Percentiles rank a stretch among this genome's conserved stretches.
Conservation (phyloP, 2,113 vertebrate species). For the Pseudois nayaur region DNA sequence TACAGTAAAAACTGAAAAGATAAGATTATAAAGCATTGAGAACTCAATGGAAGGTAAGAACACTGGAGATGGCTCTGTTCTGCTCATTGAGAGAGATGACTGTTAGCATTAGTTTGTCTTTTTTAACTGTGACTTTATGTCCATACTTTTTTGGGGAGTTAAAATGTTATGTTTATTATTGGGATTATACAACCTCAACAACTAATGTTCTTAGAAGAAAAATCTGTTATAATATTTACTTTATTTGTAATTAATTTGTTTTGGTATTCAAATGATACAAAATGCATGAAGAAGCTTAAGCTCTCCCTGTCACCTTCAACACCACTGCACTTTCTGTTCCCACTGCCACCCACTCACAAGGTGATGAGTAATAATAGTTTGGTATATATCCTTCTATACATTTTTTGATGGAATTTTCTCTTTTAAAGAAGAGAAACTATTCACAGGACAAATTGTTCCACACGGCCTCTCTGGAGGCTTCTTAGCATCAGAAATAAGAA, state of each 20-base stretch:
- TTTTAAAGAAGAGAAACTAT: background rate
- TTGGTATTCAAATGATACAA: background rate
- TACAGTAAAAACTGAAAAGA: background rate
- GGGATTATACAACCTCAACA: background rate
- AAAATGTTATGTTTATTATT: background rate
- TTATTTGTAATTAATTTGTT: background rate
- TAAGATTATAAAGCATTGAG: background rate
- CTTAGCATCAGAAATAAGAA: slow-evolving; percentile 34
- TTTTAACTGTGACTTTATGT: background rate
- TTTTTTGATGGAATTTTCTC: background rate
- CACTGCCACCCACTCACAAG: background rate
- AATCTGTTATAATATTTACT: background rate
- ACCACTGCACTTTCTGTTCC: background rate
- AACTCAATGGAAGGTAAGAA: background rate
- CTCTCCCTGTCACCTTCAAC: background rate
- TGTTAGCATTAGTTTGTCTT: background rate
- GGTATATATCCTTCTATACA: background rate
- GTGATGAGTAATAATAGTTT: background rate
- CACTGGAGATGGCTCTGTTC: background rate
- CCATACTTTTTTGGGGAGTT: background rate
- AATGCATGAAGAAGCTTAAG: background rate
- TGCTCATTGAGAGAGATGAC: background rate
- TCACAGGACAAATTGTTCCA: background rate
- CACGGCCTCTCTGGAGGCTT: background rate
- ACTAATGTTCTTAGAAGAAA: background rate